Evolutionary conservation across 2,888 invertebrate genomes (phyloP).

Genomic region (Eutolmus rufibarbis): DNA sequence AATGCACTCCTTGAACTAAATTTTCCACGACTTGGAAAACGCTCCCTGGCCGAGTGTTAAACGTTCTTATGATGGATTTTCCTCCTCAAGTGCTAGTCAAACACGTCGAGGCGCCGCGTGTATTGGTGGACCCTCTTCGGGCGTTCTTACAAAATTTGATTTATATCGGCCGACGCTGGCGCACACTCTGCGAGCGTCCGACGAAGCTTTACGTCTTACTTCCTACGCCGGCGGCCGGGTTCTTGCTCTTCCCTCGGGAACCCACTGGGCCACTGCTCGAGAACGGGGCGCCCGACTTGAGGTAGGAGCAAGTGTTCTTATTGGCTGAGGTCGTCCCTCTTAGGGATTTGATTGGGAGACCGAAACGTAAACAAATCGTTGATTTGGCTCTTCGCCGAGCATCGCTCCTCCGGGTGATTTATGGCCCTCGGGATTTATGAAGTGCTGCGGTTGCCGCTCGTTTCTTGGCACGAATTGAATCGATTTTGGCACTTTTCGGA

Average conservation of each 20-base stretch:
- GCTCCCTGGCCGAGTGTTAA: conserved; percentile 26
- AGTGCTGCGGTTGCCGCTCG: background rate
- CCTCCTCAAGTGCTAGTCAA: conserved; percentile 47
- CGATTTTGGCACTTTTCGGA: background rate
- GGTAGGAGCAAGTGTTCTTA: conserved; percentile 43
- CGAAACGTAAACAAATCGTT: conserved; percentile 34
- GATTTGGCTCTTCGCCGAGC: conserved; percentile 13
- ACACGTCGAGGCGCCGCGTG: conserved; percentile 20
- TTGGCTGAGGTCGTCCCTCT: conserved; percentile 47
- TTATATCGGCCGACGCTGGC: conserved; percentile 13
- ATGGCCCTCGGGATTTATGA: background rate
- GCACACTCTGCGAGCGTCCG: conserved; percentile 1
- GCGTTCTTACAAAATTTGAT: conserved; percentile 8
- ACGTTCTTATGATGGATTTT: conserved; percentile 45
- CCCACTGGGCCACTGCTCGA: background rate
- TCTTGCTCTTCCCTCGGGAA: background rate
- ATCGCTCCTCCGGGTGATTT: conserved; percentile 22
- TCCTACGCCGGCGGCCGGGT: background rate
- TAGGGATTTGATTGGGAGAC: conserved; percentile 47
- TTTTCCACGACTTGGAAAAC: conserved; percentile 15
- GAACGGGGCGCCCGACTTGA: conserved; percentile 8
- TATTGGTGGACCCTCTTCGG: background rate
- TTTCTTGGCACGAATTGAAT: background rate
- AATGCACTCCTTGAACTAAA: conserved; percentile 43
- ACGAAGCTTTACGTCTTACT: background rate